These are phyloP conservation scores for Eueides isabella DNA, from an alignment of 1,140 invertebrate species.

Conservation along the genomic window DNA sequence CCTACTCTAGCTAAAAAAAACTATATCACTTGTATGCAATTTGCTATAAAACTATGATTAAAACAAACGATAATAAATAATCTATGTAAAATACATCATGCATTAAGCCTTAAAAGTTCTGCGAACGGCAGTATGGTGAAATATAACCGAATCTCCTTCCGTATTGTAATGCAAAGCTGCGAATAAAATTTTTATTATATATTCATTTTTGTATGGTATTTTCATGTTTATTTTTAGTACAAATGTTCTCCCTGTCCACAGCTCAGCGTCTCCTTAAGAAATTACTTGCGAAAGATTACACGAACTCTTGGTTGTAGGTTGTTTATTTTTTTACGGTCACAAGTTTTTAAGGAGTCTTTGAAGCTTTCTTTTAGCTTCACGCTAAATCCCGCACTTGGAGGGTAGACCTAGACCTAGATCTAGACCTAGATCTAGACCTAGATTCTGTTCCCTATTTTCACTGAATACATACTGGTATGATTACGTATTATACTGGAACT, in stretches of 20 bases:
- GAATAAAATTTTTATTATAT: slow-evolving; percentile 33
- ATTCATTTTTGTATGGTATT: slow-evolving; percentile 20
- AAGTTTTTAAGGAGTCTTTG: too few relatives aligned
- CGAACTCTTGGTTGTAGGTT: neutral
- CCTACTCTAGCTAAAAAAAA: too few relatives aligned
- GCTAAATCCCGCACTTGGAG: too few relatives aligned
- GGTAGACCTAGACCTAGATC: too few relatives aligned
- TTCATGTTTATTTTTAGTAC: slow-evolving; percentile 29
- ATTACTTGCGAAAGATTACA: neutral
- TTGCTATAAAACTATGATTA: too few relatives aligned
- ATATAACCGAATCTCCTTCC: slow-evolving; percentile 37
- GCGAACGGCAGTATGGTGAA: slow-evolving; percentile 29
- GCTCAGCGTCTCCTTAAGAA: neutral
- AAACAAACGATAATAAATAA: neutral
- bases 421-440: too few relatives aligned
- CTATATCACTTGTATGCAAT: too few relatives aligned
- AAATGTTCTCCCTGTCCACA: neutral
- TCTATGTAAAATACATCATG: neutral
- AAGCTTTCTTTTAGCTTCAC: too few relatives aligned
- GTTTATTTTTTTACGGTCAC: neutral
- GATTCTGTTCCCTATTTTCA: too few relatives aligned
- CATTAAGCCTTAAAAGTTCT: slow-evolving; percentile 18
- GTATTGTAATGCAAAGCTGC: slow-evolving; percentile 33
- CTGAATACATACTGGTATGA: too few relatives aligned
- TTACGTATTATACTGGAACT: too few relatives aligned